A percentile compares a stretch with the other conserved stretches of the same genome.
Evolutionary conservation across 2,797 vertebrate genomes (phyloP).

Genomic region (Propithecus deckenii): DNA sequence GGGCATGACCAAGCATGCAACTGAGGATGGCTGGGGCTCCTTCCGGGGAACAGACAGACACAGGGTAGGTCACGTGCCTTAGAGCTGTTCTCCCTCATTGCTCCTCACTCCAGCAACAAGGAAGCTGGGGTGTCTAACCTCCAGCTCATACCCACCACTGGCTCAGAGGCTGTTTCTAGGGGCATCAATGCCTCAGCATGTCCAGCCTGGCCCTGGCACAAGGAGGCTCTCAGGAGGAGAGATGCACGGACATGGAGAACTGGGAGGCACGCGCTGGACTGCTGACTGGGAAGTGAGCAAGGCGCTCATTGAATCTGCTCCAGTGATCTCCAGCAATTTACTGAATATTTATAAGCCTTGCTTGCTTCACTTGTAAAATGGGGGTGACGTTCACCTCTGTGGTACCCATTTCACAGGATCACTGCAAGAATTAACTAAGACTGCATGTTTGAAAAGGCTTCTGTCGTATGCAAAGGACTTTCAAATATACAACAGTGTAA

Average conservation of each 20-base stretch:
- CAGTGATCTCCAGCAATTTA: no score
- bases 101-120: not conserved
- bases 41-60: not conserved
- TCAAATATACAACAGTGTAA: not conserved
- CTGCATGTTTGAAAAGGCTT: not conserved
- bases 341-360: not conserved
- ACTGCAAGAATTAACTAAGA: not conserved
- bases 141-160: not conserved
- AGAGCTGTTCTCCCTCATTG: not conserved
- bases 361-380: not conserved
- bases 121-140: not conserved
- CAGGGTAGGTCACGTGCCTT: not conserved
- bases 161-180: not conserved
- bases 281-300: not conserved
- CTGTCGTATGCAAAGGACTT: no score
- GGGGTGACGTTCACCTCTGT: not conserved
- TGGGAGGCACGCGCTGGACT: not conserved
- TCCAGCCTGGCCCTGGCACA: not conserved
- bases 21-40: not conserved
- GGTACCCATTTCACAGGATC: not conserved
- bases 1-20: not conserved
- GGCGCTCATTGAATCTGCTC: not conserved
- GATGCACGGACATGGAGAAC: not conserved
- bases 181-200: no score
- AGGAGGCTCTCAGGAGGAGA: not conserved